These are phyloP conservation scores for Seira sanloemensis DNA, from an alignment of 2,888 invertebrate genomes.

Conservation along the genomic window DNA sequence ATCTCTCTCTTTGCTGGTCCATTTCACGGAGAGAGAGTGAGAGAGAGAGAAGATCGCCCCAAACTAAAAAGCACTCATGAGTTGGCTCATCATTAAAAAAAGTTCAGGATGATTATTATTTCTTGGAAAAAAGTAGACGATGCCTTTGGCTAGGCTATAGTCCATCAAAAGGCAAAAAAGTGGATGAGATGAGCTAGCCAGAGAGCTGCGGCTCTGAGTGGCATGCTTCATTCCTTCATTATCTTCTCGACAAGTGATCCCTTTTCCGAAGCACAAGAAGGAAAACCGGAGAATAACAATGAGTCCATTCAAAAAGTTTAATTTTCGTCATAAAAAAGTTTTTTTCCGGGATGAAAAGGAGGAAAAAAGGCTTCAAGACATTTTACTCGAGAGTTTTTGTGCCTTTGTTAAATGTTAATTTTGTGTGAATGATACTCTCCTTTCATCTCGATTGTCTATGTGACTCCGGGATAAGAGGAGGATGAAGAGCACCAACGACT, in stretches of 20 bases:
- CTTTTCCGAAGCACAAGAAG: background rate
- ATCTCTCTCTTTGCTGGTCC: background rate
- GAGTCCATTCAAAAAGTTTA: background rate
- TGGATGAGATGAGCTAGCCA: constrained; percentile 7
- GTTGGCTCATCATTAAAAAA: background rate
- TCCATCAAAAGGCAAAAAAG: background rate
- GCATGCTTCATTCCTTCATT: constrained; percentile 40
- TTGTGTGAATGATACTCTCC: constrained; percentile 34
- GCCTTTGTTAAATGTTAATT: constrained; percentile 40
- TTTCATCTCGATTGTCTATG: constrained; percentile 3
- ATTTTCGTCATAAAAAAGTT: constrained; percentile 4
- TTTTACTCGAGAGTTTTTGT: too few relatives aligned
- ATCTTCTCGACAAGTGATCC: constrained; percentile 42
- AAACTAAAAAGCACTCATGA: background rate
- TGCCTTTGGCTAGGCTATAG: background rate
- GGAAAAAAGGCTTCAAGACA: constrained; percentile 1
- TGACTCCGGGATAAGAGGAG: too few relatives aligned
- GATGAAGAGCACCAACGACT: too few relatives aligned
- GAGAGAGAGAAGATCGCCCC: background rate
- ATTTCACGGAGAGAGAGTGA: background rate
- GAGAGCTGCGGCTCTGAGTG: constrained; percentile 35
- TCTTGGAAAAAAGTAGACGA: background rate
- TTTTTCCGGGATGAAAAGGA: constrained; percentile 4
- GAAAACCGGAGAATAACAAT: background rate
- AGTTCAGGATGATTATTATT: background rate